Evolutionary conservation across 1,140 invertebrate genomes (phyloP).

Genomic region (Heliconius hewitsoni): DNA sequence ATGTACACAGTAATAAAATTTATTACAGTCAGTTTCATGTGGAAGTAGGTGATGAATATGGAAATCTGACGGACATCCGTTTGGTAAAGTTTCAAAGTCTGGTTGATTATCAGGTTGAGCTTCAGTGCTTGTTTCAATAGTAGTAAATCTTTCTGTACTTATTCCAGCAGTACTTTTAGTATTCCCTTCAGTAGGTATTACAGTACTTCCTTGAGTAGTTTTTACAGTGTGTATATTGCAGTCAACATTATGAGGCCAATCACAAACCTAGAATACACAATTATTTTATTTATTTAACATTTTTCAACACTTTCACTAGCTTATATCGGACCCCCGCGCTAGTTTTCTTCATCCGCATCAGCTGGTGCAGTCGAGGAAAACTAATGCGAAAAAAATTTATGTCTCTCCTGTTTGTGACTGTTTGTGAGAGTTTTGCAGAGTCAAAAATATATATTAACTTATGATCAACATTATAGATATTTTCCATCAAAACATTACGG

Average conservation of each 20-base stretch:
- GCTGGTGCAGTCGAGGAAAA: no score
- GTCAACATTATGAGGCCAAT: constrained; percentile 44
- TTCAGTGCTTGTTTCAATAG: background rate
- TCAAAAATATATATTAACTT: no score
- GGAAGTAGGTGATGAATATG: constrained; percentile 44
- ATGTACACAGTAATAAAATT: constrained; percentile 75
- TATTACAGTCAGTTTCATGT: constrained; percentile 53
- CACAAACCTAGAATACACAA: constrained; percentile 41
- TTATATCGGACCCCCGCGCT: no score
- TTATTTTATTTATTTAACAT: background rate
- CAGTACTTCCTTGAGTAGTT: background rate
- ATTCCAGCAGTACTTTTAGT: constrained; percentile 34
- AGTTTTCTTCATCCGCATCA: no score
- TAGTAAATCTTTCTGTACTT: background rate
- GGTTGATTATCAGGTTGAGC: background rate
- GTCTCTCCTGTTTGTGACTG: no score
- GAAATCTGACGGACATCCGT: constrained; percentile 50
- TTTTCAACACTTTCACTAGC: background rate
- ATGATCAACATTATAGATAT: no score
- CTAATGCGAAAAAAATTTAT: no score
- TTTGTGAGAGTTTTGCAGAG: no score
- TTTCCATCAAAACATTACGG: no score
- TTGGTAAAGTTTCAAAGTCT: constrained; percentile 25
- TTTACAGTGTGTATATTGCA: constrained; percentile 20
- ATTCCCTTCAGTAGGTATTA: background rate